Percentiles rank a stretch among this genome's conserved stretches.
Conservation (phyloP, 2,888 invertebrate genomes). For the Pachydiplax longipennis region DNA sequence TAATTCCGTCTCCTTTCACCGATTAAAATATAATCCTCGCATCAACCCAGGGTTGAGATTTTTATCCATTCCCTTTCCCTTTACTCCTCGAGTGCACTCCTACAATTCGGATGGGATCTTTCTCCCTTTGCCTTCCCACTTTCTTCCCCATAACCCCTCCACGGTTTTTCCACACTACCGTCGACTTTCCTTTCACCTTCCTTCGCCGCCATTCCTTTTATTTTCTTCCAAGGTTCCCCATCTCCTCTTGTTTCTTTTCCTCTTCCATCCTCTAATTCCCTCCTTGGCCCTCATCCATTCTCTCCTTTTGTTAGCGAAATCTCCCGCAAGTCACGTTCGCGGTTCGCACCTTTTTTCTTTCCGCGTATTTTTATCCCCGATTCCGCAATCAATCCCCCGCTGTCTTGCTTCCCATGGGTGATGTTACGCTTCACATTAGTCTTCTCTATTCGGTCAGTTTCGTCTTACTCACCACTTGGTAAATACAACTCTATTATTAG, state of each 20-base stretch:
- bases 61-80: not conserved
- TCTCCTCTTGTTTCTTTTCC: not conserved
- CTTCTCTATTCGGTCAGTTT: not conserved
- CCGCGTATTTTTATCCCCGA: not conserved
- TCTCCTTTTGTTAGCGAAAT: not conserved
- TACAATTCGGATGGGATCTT: no score
- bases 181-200: constrained; percentile 4
- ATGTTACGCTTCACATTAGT: not conserved
- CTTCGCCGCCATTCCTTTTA: not conserved
- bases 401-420: not conserved
- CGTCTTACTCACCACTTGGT: not conserved
- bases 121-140: no score
- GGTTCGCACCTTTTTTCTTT: not conserved
- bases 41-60: not conserved
- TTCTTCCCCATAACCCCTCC: not conserved
- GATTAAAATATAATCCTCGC: no score
- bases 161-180: not conserved
- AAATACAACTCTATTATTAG: not conserved
- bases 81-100: not conserved
- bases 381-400: not conserved
- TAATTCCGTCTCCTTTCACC: no score
- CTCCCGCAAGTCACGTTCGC: not conserved
- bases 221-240: not conserved
- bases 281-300: not conserved
- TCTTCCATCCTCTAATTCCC: not conserved